Evolutionary conservation across 2,888 invertebrate genomes (phyloP).

Genomic region (Ophion ellenae): DNA sequence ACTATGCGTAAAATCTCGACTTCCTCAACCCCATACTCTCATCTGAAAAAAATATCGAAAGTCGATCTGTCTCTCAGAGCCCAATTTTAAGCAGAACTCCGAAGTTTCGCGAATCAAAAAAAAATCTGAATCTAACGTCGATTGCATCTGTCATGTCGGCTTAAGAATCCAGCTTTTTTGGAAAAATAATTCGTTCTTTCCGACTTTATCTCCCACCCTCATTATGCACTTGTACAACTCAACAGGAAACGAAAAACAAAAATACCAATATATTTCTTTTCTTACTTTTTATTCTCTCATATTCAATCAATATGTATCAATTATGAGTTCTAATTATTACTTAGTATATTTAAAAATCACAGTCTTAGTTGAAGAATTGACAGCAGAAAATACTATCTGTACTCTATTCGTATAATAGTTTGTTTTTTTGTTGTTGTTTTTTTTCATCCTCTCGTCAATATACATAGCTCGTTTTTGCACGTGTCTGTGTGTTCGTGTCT

Average conservation of each 20-base stretch:
- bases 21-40: too few species aligned
- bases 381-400: slow-evolving; percentile 84
- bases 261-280: slow-evolving; percentile 34
- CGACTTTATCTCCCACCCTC: too few species aligned
- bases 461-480: slow-evolving; percentile 74
- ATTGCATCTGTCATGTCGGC: too few species aligned
- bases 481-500: slow-evolving; percentile 71
- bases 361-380: slow-evolving; percentile 84
- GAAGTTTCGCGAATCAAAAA: too few species aligned
- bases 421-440: slow-evolving; percentile 51
- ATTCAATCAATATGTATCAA: slow-evolving; percentile 80
- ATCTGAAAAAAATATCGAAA: too few species aligned
- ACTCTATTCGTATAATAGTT: slow-evolving; percentile 76
- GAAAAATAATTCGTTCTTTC: too few species aligned
- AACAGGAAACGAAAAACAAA: neutral
- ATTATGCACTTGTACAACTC: neutral
- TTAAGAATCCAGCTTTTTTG: too few species aligned
- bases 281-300: slow-evolving; percentile 78
- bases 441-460: slow-evolving; percentile 65
- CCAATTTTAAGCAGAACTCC: too few species aligned
- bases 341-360: slow-evolving; percentile 83
- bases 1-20: too few species aligned
- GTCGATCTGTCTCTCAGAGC: too few species aligned
- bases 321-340: slow-evolving; percentile 81
- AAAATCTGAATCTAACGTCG: too few species aligned